These are phyloP conservation scores for Tortricodes alternella DNA, from an alignment of 2,888 invertebrate species.

Conservation along the genomic window DNA sequence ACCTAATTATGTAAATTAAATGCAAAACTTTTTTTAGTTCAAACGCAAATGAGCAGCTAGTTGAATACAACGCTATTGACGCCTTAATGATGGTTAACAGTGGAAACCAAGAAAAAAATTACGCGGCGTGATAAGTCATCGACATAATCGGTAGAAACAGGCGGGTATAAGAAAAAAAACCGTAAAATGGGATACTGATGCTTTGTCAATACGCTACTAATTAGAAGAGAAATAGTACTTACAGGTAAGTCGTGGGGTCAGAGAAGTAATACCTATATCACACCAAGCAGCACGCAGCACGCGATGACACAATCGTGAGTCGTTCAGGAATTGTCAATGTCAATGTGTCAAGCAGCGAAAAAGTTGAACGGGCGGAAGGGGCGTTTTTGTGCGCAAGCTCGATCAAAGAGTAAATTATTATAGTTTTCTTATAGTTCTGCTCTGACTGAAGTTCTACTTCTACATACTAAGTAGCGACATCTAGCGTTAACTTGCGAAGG, in stretches of 20 bases:
- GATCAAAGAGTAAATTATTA: not conserved
- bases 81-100: constrained; percentile 7
- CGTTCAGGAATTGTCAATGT: constrained; percentile 23
- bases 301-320: constrained; percentile 29
- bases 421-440: too few species aligned
- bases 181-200: not conserved
- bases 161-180: not conserved
- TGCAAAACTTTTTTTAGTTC: not conserved
- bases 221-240: constrained; percentile 9
- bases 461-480: too few species aligned
- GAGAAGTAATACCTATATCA: constrained; percentile 15
- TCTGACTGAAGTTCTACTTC: too few species aligned
- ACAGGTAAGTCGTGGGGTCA: constrained; percentile 8
- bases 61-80: constrained; percentile 18
- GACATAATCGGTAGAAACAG: not conserved
- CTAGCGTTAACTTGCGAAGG: too few species aligned
- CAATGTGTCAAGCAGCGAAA: constrained; percentile 11
- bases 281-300: constrained; percentile 31
- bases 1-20: not conserved
- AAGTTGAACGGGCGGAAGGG: constrained; percentile 7
- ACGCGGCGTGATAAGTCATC: not conserved
- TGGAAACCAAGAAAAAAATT: constrained; percentile 26
- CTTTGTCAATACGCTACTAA: not conserved
- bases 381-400: too few species aligned
- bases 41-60: constrained; percentile 17